These are phyloP conservation scores for Sciurus carolinensis DNA, from an alignment of 2,797 vertebrate genomes.

Conservation along the genomic window DNA sequence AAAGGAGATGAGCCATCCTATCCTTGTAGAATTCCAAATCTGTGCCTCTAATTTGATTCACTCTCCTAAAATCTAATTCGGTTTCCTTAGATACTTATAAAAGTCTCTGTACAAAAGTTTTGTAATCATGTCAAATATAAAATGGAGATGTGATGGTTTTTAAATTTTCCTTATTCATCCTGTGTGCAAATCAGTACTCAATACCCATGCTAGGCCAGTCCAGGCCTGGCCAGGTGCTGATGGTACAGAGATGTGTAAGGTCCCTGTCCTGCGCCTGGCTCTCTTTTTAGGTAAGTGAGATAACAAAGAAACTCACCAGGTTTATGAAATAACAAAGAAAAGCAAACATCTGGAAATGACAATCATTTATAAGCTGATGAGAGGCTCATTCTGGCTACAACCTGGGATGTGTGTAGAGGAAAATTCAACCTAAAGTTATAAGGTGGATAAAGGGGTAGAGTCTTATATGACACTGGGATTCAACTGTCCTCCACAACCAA, in stretches of 20 bases:
- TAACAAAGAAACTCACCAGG: neutral
- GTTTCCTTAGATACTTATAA: neutral
- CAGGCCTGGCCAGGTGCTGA: accelerated
- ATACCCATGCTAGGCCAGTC: neutral
- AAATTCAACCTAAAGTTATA: neutral
- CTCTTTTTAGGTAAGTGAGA: neutral
- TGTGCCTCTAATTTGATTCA: constrained; percentile 24
- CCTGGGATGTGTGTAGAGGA: neutral
- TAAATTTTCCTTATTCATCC: neutral
- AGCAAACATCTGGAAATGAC: neutral
- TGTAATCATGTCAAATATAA: neutral
- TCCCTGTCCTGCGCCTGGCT: neutral
- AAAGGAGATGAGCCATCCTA: neutral
- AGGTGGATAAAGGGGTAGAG: neutral
- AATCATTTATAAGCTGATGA: neutral
- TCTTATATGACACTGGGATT: neutral
- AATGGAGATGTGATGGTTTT: neutral
- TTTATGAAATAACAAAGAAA: neutral
- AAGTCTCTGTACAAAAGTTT: neutral
- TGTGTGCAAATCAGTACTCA: neutral
- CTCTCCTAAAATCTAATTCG: neutral
- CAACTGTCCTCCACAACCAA: neutral
- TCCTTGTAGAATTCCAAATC: neutral
- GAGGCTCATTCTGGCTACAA: neutral
- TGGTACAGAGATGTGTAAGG: accelerated